Conservation (phyloP, 2,113 vertebrate genomes). For the Cebidichthys violaceus region DNA sequence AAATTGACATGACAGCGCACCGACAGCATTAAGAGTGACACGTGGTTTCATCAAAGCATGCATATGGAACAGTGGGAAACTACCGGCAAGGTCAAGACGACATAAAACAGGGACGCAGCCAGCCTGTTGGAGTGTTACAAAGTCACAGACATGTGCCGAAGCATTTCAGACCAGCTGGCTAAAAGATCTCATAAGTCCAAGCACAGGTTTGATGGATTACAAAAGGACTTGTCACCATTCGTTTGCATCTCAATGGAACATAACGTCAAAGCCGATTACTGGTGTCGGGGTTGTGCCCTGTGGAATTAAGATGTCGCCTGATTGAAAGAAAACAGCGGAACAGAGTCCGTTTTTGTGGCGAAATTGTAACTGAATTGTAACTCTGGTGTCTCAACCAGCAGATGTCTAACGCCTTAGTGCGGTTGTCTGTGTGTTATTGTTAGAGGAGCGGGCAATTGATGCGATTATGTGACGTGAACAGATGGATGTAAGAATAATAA, state of each 20-base stretch:
- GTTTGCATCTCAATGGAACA: conserved; percentile 39
- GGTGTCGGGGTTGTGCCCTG: conserved; percentile 19
- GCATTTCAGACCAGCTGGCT: conserved; percentile 55
- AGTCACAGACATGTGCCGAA: conserved; percentile 39
- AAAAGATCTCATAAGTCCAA: conserved; percentile 46
- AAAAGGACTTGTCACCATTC: conserved; percentile 46
- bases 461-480: conserved; percentile 68
- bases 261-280: conserved; percentile 26
- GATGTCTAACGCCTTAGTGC: conserved; percentile 34
- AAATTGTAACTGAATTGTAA: background rate
- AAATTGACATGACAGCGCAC: conserved; percentile 46
- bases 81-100: conserved; percentile 68
- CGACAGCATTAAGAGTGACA: conserved; percentile 63
- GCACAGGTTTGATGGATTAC: conserved; percentile 52
- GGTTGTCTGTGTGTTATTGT: conserved; percentile 62
- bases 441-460: conserved; percentile 43
- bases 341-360: conserved; percentile 21
- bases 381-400: conserved; percentile 3
- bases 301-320: conserved; percentile 30
- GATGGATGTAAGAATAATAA: conserved; percentile 66
- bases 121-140: conserved; percentile 28
- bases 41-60: conserved; percentile 57
- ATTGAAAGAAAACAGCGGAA: conserved; percentile 25
- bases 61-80: conserved; percentile 45
- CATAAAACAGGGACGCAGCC: conserved; percentile 43